phyloP scores from a whole-genome alignment of 2,797 vertebrate species.

The Graptemys geographica region DNA sequence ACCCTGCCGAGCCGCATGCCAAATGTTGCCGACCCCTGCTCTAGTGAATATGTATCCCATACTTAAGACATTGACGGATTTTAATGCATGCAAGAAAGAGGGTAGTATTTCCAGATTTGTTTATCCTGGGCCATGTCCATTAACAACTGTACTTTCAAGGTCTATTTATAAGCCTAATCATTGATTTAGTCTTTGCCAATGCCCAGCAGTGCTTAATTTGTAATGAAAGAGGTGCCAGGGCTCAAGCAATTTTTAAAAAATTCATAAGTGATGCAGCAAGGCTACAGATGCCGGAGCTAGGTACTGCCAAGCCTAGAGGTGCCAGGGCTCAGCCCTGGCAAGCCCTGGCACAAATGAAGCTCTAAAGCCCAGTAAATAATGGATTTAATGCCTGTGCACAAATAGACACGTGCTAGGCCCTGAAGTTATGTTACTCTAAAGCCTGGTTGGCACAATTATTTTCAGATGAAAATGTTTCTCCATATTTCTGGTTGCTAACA shows the following conservation, averaged over 20 bases:
- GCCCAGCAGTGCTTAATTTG: background rate
- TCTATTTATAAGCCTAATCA: background rate
- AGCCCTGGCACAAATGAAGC: too few relatives aligned
- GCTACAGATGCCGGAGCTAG: too few relatives aligned
- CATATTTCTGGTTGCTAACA: background rate
- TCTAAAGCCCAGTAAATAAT: background rate
- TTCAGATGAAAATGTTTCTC: background rate
- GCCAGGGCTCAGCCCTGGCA: too few relatives aligned
- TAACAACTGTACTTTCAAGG: background rate
- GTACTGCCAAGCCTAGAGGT: too few relatives aligned
- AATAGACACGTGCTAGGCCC: background rate
- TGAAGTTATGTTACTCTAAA: background rate
- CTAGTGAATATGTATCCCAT: background rate
- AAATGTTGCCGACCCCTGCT: too few relatives aligned
- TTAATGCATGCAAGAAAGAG: background rate
- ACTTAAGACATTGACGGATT: background rate
- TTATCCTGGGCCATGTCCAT: background rate
- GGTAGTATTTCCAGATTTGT: background rate
- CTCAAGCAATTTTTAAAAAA: too few relatives aligned
- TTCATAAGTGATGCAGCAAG: too few relatives aligned
- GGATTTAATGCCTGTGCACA: background rate
- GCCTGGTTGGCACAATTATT: background rate
- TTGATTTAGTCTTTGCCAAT: slow-evolving; percentile 1
- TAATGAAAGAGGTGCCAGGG: background rate
- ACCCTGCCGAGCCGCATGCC: too few relatives aligned